Evolutionary conservation across 2,888 invertebrate species (phyloP), one percentile per base, ranked within the genome.

Genomic region (Andrena fulva): DNA sequence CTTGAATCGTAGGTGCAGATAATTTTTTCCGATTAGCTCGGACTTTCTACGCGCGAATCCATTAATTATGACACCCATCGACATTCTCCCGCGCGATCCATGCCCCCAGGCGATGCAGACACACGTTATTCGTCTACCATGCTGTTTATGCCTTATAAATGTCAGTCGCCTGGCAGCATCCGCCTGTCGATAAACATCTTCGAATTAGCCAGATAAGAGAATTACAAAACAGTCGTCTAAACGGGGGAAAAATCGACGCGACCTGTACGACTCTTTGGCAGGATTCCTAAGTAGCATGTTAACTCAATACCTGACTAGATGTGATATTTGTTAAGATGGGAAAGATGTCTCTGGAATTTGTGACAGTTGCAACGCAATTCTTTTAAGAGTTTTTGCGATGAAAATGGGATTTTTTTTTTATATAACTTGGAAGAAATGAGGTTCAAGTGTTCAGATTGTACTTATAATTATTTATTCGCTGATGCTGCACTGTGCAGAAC

Each of bases 21-120:
- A 48, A n/a, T 60, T 64, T 81, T 75, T 56, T 64, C 35, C 77
- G 62, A 10, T 33, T 35, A 42, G 52, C 67, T 62, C 48, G 52
- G 60, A 79, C 80, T 82, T 68, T 82, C 73, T 59, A 66, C 59
- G 48, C 31, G 24, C 60, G 63, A 54, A 70, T 82, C 79, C 79
- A 82, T 88, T 86, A 86, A 84, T 88, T 88, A 82, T 78, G 60
- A 50, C 80, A 74, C 54, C 81, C 76, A 76, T 84, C 83, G 80
- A 88, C 80, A 79, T 86, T 82, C 81, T 67, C 48, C 62, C 59
- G 76, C 27, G 70, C 29, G 31, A 66, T 69, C 67, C 50, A 63
- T 63, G 64, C 56, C 73, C 63, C 67, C 68, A 1, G 60, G 78
- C 71, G 86, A 77, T 71, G 71, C 42, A 59, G 56, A 59, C 60